These are phyloP conservation scores for Acanthosoma haemorrhoidale DNA, from an alignment of 2,888 invertebrate genomes.

Conservation along the genomic window DNA sequence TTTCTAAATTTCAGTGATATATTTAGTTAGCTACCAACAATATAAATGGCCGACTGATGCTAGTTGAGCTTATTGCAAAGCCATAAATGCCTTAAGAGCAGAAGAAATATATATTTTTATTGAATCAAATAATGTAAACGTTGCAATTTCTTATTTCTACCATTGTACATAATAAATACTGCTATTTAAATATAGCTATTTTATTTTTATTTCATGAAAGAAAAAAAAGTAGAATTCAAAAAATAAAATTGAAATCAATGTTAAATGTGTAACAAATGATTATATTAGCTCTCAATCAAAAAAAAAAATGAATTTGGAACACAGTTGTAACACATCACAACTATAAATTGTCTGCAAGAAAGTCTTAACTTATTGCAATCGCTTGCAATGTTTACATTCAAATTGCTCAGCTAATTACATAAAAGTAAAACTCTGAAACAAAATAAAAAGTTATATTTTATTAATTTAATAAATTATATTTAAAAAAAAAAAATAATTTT, in stretches of 20 bases:
- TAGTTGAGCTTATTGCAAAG: too few relatives aligned
- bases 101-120: too few relatives aligned
- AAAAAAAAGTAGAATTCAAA: background rate
- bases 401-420: background rate
- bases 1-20: too few relatives aligned
- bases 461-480: too few relatives aligned
- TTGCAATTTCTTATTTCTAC: background rate
- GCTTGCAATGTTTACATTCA: background rate
- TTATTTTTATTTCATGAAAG: background rate
- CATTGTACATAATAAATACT: background rate
- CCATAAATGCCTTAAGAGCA: too few relatives aligned
- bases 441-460: background rate
- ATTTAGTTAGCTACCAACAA: too few relatives aligned
- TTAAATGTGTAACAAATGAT: background rate
- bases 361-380: background rate
- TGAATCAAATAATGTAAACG: too few relatives aligned
- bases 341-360: too few relatives aligned
- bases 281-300: background rate
- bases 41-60: too few relatives aligned
- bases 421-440: background rate
- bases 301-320: background rate
- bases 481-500: too few relatives aligned
- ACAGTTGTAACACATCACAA: background rate
- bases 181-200: background rate
- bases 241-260: background rate